Evolutionary conservation across 2,797 vertebrate species (phyloP).

Genomic region (Ptychadena robeensis): DNA sequence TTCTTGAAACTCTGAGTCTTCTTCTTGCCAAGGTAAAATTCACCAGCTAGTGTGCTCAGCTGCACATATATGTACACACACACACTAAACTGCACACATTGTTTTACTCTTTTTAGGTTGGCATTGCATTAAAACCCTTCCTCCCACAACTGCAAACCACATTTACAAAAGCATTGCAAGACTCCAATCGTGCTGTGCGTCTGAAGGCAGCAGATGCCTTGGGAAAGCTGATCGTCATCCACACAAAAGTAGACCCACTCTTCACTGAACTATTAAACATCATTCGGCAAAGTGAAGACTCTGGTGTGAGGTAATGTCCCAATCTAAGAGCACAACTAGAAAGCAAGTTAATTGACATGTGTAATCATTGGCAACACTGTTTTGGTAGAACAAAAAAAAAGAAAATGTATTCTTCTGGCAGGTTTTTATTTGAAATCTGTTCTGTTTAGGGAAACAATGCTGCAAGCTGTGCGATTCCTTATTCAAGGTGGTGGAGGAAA

Average conservation of each 20-base stretch:
- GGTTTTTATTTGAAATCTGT: conserved; percentile 13
- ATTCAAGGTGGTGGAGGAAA: conserved; percentile 94
- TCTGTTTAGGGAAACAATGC: conserved; percentile 90
- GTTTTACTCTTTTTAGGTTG: conserved; percentile 78
- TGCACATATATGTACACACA: too few relatives aligned
- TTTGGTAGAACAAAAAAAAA: neutral
- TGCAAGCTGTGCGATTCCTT: conserved; percentile 94
- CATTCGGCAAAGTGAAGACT: conserved; percentile 91
- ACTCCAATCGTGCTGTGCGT: conserved; percentile 90
- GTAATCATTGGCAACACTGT: too few relatives aligned
- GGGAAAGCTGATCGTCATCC: conserved; percentile 93
- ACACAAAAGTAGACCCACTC: conserved; percentile 94
- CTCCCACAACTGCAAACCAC: conserved; percentile 97
- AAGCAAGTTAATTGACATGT: neutral
- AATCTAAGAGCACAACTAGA: neutral
- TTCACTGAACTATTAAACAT: conserved; percentile 91
- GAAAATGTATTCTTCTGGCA: neutral
- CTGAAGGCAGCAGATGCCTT: conserved; percentile 92
- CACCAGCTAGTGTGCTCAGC: too few relatives aligned
- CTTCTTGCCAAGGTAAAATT: conserved; percentile 88
- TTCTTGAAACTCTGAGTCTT: conserved; percentile 94
- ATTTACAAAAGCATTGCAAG: conserved; percentile 96
- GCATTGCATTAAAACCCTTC: conserved; percentile 95
- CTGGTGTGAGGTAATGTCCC: conserved; percentile 87
- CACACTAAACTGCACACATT: neutral